A percentile compares a stretch with the other conserved stretches of the same genome.
Evolutionary conservation across 2,113 vertebrate species (phyloP).

Genomic region (Leiothrix lutea): DNA sequence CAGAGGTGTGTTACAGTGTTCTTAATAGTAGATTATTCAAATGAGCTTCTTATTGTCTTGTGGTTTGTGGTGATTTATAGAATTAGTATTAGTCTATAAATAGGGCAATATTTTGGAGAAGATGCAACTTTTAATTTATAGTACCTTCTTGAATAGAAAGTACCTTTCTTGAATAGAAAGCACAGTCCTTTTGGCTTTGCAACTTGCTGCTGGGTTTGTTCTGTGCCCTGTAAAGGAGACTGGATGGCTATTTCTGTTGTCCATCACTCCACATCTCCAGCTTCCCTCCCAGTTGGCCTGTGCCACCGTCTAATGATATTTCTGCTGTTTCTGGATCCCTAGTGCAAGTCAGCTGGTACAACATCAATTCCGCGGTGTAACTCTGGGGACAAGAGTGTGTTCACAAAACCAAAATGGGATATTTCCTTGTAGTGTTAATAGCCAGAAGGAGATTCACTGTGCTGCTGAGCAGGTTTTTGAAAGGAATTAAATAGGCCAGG

Average conservation of each 20-base stretch:
- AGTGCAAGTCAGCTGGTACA: background rate
- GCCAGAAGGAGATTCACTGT: background rate
- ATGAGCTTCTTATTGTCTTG: background rate
- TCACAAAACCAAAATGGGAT: background rate
- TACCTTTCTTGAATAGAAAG: background rate
- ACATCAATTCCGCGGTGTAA: background rate
- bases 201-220: background rate
- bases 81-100: background rate
- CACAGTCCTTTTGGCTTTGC: background rate
- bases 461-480: background rate
- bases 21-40: background rate
- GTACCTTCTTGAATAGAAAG: background rate
- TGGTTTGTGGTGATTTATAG: background rate
- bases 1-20: background rate
- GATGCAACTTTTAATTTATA: background rate
- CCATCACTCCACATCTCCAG: background rate
- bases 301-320: background rate
- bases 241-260: background rate
- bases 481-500: background rate
- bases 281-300: background rate
- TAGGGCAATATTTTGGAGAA: background rate
- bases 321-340: background rate
- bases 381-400: background rate
- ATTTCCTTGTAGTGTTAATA: background rate
- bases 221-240: background rate